phyloP scores from a whole-genome alignment of 2,797 vertebrate species.

The Mormyrus proboscirostris region DNA sequence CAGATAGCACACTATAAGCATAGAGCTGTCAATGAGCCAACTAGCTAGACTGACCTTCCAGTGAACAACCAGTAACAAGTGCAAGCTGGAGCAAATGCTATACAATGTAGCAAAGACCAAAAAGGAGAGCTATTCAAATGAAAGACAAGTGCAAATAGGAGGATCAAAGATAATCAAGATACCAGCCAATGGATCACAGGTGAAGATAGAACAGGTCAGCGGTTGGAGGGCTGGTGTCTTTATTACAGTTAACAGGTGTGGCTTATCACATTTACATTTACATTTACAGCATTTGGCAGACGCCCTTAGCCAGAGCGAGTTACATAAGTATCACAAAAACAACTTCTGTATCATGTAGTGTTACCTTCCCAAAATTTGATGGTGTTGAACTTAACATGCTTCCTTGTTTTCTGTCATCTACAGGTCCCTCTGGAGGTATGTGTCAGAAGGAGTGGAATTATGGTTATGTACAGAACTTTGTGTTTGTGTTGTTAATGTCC shows the following conservation, averaged over 20 bases:
- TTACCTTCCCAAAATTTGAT: not conserved
- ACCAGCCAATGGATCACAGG: not conserved
- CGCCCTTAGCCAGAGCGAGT: no score
- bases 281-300: no score
- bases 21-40: not conserved
- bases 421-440: slow-evolving; percentile 31
- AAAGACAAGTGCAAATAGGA: not conserved
- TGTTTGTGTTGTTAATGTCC: not conserved
- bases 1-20: not conserved
- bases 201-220: not conserved
- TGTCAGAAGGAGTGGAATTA: not conserved
- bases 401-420: not conserved
- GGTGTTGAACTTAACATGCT: not conserved
- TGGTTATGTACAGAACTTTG: not conserved
- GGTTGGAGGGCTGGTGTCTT: not conserved
- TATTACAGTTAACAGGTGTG: not conserved
- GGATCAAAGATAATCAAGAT: not conserved
- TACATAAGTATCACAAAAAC: not conserved
- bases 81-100: not conserved
- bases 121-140: not conserved
- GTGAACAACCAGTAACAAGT: not conserved
- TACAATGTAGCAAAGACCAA: not conserved
- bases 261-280: not conserved
- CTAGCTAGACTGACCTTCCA: not conserved
- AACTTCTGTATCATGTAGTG: not conserved